Evolutionary conservation across 2,797 vertebrate genomes (phyloP).

Genomic region (Cirrhinus molitorella): DNA sequence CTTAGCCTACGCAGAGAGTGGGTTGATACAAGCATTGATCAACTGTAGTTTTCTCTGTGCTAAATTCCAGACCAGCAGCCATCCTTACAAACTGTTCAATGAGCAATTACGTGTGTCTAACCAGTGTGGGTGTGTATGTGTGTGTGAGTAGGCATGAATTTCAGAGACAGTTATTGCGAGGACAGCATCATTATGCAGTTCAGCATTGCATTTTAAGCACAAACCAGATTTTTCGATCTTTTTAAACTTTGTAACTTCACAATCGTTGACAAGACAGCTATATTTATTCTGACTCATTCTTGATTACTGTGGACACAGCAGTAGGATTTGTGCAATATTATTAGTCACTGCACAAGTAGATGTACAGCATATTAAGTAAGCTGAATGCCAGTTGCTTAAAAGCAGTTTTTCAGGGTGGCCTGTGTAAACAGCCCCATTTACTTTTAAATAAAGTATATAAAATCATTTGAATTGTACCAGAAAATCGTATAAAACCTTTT

Average conservation of each 20-base stretch:
- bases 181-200: conserved; percentile 20
- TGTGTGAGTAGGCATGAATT: conserved; percentile 55
- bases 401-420: neutral
- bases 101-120: conserved; percentile 30
- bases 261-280: neutral
- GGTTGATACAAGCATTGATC: conserved; percentile 65
- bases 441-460: neutral
- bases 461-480: neutral
- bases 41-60: conserved; percentile 54
- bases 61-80: conserved; percentile 46
- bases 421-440: neutral
- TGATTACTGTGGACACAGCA: conserved; percentile 9
- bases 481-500: no score
- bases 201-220: neutral
- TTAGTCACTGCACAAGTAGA: neutral
- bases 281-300: neutral
- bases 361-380: neutral
- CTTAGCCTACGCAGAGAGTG: conserved; percentile 65
- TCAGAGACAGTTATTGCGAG: conserved; percentile 25
- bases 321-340: neutral
- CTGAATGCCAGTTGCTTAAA: neutral
- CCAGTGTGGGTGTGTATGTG: conserved; percentile 46
- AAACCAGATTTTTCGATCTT: neutral
- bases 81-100: conserved; percentile 41
- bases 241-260: neutral